These are phyloP conservation scores for Rhopilema esculentum DNA, from an alignment of 30 jellyfish, hydroid and myxozoan genomes.

Conservation along the genomic window DNA sequence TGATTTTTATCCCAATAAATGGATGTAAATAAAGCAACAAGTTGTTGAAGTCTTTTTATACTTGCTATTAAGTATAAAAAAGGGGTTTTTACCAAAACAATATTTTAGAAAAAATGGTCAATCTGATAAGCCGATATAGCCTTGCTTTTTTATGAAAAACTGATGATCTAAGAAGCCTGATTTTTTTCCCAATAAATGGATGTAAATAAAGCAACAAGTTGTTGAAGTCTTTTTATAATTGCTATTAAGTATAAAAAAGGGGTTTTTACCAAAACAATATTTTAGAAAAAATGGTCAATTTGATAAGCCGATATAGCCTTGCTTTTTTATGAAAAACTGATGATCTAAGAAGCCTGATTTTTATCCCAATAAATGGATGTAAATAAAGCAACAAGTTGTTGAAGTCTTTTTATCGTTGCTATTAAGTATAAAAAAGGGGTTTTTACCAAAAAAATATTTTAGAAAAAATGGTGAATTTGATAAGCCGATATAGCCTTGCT, in stretches of 20 bases:
- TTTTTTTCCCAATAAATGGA: too few species aligned
- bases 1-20: neutral
- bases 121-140: neutral
- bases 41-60: too few species aligned
- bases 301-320: too few species aligned
- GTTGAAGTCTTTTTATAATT: too few species aligned
- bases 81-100: neutral
- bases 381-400: too few species aligned
- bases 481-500: conserved; percentile 8
- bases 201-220: too few species aligned
- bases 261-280: neutral
- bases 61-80: neutral
- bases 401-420: too few species aligned
- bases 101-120: neutral
- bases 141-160: neutral
- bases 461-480: neutral
- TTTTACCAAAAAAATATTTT: neutral
- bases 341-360: neutral
- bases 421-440: neutral
- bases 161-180: neutral
- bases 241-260: neutral
- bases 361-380: neutral
- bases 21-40: too few species aligned
- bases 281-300: too few species aligned
- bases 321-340: neutral